Conservation (phyloP, 2,113 vertebrate genomes). For the Oreamnos americanus region DNA sequence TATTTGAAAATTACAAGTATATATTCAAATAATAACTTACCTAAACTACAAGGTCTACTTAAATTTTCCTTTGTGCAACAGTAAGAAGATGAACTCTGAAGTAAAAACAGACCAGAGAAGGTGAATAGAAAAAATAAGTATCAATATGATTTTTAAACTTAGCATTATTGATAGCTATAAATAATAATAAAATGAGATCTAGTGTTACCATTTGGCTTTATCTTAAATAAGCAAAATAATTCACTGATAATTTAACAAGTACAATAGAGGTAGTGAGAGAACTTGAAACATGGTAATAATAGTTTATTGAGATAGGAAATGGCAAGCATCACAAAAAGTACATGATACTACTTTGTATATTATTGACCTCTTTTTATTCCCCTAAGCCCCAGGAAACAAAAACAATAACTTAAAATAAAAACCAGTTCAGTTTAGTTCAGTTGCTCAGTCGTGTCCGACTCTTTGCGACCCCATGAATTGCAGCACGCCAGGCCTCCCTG, state of each 20-base stretch:
- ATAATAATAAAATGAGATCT: background rate
- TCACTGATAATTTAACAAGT: background rate
- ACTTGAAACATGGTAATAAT: background rate
- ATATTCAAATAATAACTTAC: conserved; percentile 36
- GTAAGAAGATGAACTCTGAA: background rate
- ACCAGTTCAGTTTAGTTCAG: too few species aligned
- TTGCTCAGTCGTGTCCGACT: accelerated
- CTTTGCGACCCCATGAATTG: too few species aligned
- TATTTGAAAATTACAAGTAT: conserved; percentile 46
- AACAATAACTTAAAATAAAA: background rate
- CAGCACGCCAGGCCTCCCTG: too few species aligned
- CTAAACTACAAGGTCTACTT: background rate
- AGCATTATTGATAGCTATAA: conserved; percentile 22
- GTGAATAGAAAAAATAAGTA: conserved; percentile 25
- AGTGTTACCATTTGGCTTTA: background rate
- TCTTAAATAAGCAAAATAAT: background rate
- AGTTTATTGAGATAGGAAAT: background rate
- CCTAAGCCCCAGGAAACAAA: background rate
- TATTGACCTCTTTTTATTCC: background rate
- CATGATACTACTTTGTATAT: background rate
- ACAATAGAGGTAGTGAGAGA: background rate
- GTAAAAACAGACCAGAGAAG: conserved; percentile 41
- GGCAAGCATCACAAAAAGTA: background rate
- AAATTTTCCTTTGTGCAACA: background rate
- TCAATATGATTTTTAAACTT: conserved; percentile 16